Base-by-base conservation (phyloP, 1,140 invertebrate genomes). In the Rhyacophila brunnea region DNA sequence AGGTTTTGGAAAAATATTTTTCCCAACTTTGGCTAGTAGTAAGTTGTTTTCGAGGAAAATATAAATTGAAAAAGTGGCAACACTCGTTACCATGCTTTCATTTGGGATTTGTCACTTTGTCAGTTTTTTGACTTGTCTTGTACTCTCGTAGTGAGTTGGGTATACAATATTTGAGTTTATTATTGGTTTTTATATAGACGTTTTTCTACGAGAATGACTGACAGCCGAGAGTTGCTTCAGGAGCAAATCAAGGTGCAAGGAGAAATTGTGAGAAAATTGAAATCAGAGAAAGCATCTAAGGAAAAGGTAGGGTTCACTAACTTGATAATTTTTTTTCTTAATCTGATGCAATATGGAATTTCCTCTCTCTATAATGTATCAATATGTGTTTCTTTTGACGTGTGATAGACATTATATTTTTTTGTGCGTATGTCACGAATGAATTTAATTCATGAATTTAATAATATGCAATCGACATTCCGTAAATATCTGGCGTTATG, bases 201-300 rank as follows among this genome's bases (percentile, higher is more conserved):
- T 28, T 9, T 28, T 46, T 55, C 34, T 15, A 35, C 6, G 23
- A 58, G n/a, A 58, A 58, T 58, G 55, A 58, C 23, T 44, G 55
- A 58, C 49, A 58, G n/a, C 44, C 55, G 55, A 19, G 55, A 50
- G 6, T 50, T 58, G 36, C 19, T 58, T 10, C 46, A 58, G 40
- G 55, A 58, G 19, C 46, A 58, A 51, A 58, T 58, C 13, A 50
- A 58, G 44, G 46, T 42, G 36, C 62, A 64, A 18, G 62, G 57
- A 9, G 62, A 64, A 47, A 40, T 56, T 34, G 62, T 64, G 20
- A 35, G 62, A 40, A 60, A 58, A 28, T 42, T 64, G 23, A 64
- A 64, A 44, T 23, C 49, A 9, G 42, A 20, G 10, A 53, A 53
- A 15, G 57, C 57, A 10, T 45, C 57, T 6, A 28, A 52, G 36